Percentiles rank a stretch among this genome's conserved stretches.
Conservation (phyloP, 2,888 invertebrate genomes). For the Drepana falcataria region DNA sequence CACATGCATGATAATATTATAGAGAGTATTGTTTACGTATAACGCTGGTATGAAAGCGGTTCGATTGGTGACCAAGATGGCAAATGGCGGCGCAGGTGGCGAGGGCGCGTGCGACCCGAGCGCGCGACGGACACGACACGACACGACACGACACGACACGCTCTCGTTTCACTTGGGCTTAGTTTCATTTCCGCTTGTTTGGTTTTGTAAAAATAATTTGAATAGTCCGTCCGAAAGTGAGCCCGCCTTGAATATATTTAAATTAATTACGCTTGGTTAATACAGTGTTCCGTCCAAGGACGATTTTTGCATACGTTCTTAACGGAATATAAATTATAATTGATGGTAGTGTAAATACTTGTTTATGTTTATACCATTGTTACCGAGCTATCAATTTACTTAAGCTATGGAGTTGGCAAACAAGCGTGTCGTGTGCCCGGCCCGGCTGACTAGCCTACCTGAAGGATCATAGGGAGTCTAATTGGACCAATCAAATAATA, state of each 20-base stretch:
- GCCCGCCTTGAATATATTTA: conserved; percentile 61
- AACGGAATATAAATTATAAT: conserved; percentile 49
- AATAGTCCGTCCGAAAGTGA: conserved; percentile 57
- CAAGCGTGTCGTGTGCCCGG: neutral
- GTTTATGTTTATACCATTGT: conserved; percentile 23
- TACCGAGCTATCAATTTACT: conserved; percentile 15
- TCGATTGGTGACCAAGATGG: neutral
- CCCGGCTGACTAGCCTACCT: no score
- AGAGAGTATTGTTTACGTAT: no score
- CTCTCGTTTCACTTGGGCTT: conserved; percentile 26
- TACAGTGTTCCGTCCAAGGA: conserved; percentile 58
- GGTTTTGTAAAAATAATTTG: conserved; percentile 55
- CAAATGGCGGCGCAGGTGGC: neutral
- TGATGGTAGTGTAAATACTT: conserved; percentile 21
- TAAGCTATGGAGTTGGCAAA: conserved; percentile 9
- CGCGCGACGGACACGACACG: neutral
- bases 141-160: conserved; percentile 6
- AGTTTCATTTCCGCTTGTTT: conserved; percentile 52
- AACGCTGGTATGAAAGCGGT: no score
- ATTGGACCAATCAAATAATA: neutral
- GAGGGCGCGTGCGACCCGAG: neutral
- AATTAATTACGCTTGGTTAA: conserved; percentile 62
- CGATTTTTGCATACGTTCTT: conserved; percentile 66
- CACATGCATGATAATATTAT: no score
- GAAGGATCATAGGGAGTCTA: neutral